Percentiles rank a stretch among this genome's conserved stretches.
Evolutionary conservation across 2,113 vertebrate species (phyloP).

Genomic region (Ariopsis seemanni): DNA sequence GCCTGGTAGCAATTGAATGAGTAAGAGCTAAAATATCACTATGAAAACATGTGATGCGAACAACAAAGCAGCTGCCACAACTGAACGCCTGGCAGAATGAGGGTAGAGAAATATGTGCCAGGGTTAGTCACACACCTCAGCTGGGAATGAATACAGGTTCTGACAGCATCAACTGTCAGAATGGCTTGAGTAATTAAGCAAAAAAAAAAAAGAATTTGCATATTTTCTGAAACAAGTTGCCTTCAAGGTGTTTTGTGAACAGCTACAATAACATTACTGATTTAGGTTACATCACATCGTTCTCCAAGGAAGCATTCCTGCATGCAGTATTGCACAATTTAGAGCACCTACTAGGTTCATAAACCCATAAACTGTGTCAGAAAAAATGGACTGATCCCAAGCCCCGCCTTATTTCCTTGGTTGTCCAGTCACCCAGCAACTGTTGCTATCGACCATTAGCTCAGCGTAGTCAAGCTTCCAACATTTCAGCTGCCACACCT

Average conservation of each 20-base stretch:
- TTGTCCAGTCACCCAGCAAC: not conserved
- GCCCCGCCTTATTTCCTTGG: not conserved
- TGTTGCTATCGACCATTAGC: not conserved
- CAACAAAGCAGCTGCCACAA: not conserved
- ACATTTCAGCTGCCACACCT: not conserved
- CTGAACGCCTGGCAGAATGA: not conserved
- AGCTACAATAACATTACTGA: not conserved
- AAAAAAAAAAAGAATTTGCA: not conserved
- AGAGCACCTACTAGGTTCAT: not conserved
- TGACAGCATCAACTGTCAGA: slow-evolving; percentile 4
- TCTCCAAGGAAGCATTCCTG: not conserved
- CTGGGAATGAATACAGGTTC: not conserved
- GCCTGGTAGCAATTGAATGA: slow-evolving; percentile 25
- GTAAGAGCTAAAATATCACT: slow-evolving; percentile 15
- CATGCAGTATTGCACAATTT: not conserved
- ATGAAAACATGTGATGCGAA: slow-evolving; percentile 11
- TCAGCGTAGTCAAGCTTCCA: not conserved
- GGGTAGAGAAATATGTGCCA: not conserved
- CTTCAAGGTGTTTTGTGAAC: not conserved
- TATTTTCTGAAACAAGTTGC: not conserved
- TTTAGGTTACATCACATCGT: not conserved
- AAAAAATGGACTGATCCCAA: not conserved
- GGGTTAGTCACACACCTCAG: slow-evolving; percentile 1
- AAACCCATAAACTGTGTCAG: not conserved
- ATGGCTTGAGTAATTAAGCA: not conserved